These are phyloP conservation scores for Alloplasta piceator DNA, from an alignment of 2,888 invertebrate genomes.

Conservation along the genomic window DNA sequence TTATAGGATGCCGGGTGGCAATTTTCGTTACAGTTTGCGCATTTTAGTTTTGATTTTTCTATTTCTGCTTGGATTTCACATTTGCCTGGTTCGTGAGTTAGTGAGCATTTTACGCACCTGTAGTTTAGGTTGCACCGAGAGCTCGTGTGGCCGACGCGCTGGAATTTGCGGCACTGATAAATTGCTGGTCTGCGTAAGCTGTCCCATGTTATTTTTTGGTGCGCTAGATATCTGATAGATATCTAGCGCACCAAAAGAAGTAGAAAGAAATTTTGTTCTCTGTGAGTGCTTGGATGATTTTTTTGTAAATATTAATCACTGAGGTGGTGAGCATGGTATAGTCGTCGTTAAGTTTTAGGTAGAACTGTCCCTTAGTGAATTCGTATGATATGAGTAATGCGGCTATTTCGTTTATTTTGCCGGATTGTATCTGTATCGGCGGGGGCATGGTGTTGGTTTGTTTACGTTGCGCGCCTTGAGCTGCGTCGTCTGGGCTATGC, in stretches of 20 bases:
- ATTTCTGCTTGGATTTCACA: background rate
- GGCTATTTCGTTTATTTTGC: slow-evolving; percentile 14
- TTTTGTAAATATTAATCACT: background rate
- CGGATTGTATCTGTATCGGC: slow-evolving; percentile 13
- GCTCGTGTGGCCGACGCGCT: slow-evolving; percentile 36
- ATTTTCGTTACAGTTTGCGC: slow-evolving; percentile 33
- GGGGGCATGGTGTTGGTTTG: slow-evolving; percentile 1
- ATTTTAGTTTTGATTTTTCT: slow-evolving; percentile 12
- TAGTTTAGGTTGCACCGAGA: slow-evolving; percentile 22
- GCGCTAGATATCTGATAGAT: slow-evolving; percentile 13
- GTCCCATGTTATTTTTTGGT: slow-evolving; percentile 43
- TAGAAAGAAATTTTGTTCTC: slow-evolving; percentile 21
- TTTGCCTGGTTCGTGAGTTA: slow-evolving; percentile 24
- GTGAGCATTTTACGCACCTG: slow-evolving; percentile 45
- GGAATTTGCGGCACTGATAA: slow-evolving; percentile 41
- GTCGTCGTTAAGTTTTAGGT: slow-evolving; percentile 3
- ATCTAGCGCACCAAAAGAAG: too few species aligned
- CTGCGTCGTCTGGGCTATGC: background rate
- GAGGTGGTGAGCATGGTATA: slow-evolving; percentile 7
- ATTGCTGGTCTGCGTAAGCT: slow-evolving; percentile 17
- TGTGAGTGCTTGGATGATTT: background rate
- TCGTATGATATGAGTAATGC: background rate
- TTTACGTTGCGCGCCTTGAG: background rate
- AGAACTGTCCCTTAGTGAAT: slow-evolving; percentile 8
- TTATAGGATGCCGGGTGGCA: slow-evolving; percentile 49